Percentiles rank a stretch among this genome's conserved stretches.
phyloP scores from a whole-genome alignment of 2,888 invertebrate species.

The Chloroclystis v-ata region DNA sequence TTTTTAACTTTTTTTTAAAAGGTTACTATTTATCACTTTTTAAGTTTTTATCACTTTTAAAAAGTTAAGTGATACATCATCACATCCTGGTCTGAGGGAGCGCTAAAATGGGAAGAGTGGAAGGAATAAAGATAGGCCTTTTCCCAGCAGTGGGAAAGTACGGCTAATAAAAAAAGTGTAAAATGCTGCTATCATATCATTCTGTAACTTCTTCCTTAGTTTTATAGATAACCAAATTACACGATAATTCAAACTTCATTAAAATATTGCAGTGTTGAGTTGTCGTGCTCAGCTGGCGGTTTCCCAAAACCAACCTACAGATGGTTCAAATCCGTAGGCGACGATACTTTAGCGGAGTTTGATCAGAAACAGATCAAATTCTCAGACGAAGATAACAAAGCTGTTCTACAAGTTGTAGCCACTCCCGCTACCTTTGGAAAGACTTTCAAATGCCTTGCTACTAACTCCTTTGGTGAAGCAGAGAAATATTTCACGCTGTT shows the following conservation, averaged over 20 bases:
- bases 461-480: conserved; percentile 45
- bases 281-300: conserved; percentile 50
- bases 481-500: conserved; percentile 42
- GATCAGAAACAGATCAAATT: conserved; percentile 43
- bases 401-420: conserved; percentile 42
- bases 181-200: too few species aligned
- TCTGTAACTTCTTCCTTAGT: too few species aligned
- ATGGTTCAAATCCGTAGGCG: conserved; percentile 48
- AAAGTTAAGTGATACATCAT: too few species aligned
- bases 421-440: conserved; percentile 43
- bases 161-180: too few species aligned
- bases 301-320: conserved; percentile 53
- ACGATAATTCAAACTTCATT: neutral
- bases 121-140: too few species aligned
- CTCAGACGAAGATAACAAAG: conserved; percentile 37
- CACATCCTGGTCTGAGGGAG: too few species aligned
- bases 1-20: too few species aligned
- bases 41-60: too few species aligned
- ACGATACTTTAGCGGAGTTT: conserved; percentile 42
- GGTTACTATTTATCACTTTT: too few species aligned
- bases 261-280: conserved; percentile 46
- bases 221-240: too few species aligned
- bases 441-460: conserved; percentile 50
- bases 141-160: too few species aligned
- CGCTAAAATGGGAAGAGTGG: too few species aligned